A percentile compares a stretch with the other conserved stretches of the same genome.
Conservation (phyloP, 53 echinoderm and acorn worm genomes). For the Arbacia lixula region DNA sequence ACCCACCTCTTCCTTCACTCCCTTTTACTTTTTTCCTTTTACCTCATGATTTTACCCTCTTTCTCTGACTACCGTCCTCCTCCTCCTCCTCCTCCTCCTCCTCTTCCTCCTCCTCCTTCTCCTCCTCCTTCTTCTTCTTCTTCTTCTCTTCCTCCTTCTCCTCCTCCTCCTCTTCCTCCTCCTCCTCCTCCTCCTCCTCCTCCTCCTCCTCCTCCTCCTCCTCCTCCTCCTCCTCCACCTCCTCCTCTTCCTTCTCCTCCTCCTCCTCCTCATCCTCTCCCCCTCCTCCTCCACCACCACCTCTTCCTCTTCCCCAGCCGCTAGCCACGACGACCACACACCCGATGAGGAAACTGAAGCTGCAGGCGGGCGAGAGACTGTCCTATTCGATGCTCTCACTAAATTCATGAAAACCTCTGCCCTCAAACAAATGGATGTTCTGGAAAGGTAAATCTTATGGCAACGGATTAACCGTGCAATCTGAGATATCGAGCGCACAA, state of each 20-base stretch:
- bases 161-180: not conserved
- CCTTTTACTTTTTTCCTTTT: too few relatives aligned
- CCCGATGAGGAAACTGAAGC: not conserved
- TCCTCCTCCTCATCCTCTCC: too few relatives aligned
- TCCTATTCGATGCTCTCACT: conserved; percentile 95
- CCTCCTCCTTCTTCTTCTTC: too few relatives aligned
- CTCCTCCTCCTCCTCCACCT: not conserved
- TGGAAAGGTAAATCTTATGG: conserved; percentile 75
- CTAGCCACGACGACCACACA: conserved; percentile 73
- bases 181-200: not conserved
- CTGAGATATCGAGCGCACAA: too few relatives aligned
- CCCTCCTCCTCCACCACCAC: too few relatives aligned
- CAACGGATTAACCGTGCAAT: too few relatives aligned
- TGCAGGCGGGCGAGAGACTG: conserved; percentile 66
- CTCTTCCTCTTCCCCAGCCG: conserved; percentile 44
- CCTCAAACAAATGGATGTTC: conserved; percentile 93
- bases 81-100: too few relatives aligned
- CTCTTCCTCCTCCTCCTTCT: not conserved
- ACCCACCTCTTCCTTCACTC: too few relatives aligned
- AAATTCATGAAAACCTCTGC: conserved; percentile 98
- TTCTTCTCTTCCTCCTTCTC: not conserved
- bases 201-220: not conserved
- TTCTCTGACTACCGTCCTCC: too few relatives aligned
- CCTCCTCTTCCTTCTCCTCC: not conserved
- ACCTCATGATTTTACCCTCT: too few relatives aligned